phyloP scores from a whole-genome alignment of 2,113 vertebrate genomes.

The Rhineura floridana region DNA sequence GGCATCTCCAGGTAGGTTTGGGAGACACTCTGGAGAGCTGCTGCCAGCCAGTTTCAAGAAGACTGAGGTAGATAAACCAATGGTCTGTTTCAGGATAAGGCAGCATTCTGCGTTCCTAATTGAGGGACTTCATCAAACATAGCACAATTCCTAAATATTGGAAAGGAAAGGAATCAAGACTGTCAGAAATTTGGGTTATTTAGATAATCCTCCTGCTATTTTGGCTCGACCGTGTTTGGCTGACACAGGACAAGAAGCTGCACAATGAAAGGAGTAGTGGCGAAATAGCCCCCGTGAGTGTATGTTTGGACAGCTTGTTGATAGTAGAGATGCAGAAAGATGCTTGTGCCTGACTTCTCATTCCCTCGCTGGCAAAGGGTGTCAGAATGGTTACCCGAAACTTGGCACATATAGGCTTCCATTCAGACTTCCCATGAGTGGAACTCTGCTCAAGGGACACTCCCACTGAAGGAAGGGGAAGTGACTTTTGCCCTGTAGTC shows the following conservation, averaged over 20 bases:
- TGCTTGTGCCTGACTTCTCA: neutral
- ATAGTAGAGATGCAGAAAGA: constrained; percentile 19
- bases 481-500: neutral
- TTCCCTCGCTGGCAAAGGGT: neutral
- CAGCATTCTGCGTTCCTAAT: no score
- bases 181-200: neutral
- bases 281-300: neutral
- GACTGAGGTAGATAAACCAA: no score
- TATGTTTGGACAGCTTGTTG: constrained; percentile 2
- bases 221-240: constrained; percentile 5
- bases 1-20: no score
- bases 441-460: neutral
- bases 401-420: neutral
- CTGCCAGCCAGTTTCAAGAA: no score
- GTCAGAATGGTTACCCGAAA: neutral
- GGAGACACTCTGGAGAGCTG: no score
- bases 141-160: no score
- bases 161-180: neutral
- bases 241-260: neutral
- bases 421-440: neutral
- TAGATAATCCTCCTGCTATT: constrained; percentile 4
- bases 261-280: neutral
- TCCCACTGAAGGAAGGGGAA: neutral
- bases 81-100: no score
- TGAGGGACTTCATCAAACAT: no score